phyloP scores from a whole-genome alignment of 2,797 vertebrate genomes.

The Crenuchus spilurus region DNA sequence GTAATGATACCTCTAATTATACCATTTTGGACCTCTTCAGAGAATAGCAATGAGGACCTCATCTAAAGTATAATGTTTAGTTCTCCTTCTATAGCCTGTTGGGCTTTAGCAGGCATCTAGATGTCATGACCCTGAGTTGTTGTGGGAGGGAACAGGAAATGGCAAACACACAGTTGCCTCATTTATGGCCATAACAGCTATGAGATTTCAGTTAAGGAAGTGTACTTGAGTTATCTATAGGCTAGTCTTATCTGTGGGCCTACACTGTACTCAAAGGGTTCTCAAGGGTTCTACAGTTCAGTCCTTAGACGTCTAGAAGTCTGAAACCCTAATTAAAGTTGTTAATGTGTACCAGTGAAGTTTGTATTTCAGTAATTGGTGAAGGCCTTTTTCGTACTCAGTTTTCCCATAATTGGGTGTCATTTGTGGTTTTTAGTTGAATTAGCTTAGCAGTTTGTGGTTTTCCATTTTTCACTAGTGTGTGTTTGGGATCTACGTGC shows the following conservation, averaged over 20 bases:
- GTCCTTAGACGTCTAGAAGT: neutral
- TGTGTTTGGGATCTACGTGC: neutral
- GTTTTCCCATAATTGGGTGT: neutral
- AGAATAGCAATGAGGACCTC: neutral
- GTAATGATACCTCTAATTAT: neutral
- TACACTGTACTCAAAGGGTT: neutral
- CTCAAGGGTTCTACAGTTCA: neutral
- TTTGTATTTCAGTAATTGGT: neutral
- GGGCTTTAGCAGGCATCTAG: slow-evolving; percentile 32
- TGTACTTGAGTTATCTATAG: slow-evolving; percentile 7
- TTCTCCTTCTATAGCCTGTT: slow-evolving; percentile 23
- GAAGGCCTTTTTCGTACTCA: neutral
- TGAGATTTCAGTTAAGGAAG: slow-evolving; percentile 14
- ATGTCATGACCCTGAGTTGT: slow-evolving; percentile 44
- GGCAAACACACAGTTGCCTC: slow-evolving; percentile 34
- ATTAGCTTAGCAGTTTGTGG: neutral
- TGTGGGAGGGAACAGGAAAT: slow-evolving; percentile 57
- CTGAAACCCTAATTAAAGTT: neutral
- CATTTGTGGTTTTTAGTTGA: neutral
- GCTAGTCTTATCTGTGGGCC: slow-evolving; percentile 2
- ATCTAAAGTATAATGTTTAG: neutral
- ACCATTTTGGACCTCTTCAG: neutral
- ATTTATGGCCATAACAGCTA: slow-evolving; percentile 32
- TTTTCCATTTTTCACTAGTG: neutral
- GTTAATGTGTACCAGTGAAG: neutral